These are phyloP conservation scores for Eurystomus gularis DNA, from an alignment of 2,113 vertebrate species.

Conservation along the genomic window DNA sequence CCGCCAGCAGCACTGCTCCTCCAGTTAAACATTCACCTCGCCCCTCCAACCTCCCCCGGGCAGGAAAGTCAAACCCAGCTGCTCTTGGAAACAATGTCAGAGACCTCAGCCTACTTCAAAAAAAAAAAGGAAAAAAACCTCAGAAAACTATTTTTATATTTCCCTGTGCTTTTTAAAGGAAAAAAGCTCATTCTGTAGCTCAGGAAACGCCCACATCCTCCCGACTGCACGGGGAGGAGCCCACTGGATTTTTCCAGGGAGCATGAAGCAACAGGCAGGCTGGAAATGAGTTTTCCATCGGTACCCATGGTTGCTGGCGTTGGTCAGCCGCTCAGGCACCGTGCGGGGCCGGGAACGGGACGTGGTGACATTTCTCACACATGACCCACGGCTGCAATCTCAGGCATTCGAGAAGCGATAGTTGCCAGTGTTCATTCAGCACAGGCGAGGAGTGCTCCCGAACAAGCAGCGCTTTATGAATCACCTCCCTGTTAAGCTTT, in stretches of 20 bases:
- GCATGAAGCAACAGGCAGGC: conserved; percentile 46
- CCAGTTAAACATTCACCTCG: neutral
- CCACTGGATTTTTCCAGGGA: conserved; percentile 64
- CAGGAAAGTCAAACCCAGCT: neutral
- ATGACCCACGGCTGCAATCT: neutral
- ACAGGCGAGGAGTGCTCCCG: neutral
- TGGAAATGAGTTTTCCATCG: conserved; percentile 59
- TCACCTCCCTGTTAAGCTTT: neutral
- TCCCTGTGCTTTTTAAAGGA: conserved; percentile 39
- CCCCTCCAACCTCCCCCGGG: neutral
- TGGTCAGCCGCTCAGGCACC: neutral
- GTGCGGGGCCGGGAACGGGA: neutral
- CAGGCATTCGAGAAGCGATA: neutral
- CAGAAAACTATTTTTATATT: conserved; percentile 56
- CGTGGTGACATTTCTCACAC: neutral
- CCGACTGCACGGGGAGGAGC: conserved; percentile 37
- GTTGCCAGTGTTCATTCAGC: conserved; percentile 15
- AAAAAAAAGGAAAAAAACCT: neutral
- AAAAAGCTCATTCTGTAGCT: conserved; percentile 58
- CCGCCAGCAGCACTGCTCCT: neutral
- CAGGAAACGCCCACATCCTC: conserved; percentile 68
- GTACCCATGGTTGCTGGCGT: neutral
- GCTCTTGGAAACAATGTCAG: conserved; percentile 25
- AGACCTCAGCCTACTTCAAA: neutral
- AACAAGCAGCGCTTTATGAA: conserved; percentile 52